phyloP scores from a whole-genome alignment of 2,888 invertebrate species.

The Caenorhabditis sp. region DNA sequence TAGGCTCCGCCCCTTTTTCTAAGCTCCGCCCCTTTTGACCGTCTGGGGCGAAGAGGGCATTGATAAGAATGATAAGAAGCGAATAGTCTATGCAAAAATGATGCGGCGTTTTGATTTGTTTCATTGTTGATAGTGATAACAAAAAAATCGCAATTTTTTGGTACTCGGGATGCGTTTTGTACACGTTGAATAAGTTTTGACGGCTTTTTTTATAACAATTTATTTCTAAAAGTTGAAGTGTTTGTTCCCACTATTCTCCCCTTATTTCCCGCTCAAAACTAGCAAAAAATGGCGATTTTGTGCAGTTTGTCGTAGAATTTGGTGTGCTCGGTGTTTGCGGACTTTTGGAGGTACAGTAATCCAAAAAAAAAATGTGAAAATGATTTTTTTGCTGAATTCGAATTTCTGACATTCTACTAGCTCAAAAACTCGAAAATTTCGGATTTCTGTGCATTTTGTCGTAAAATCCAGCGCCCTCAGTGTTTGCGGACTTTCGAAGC shows the following conservation, averaged over 20 bases:
- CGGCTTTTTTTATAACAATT: slow-evolving; percentile 8
- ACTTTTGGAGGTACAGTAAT: too few relatives aligned
- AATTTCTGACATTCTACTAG: neutral
- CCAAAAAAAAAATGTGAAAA: too few relatives aligned
- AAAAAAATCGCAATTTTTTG: too few relatives aligned
- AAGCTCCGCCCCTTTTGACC: slow-evolving; percentile 12
- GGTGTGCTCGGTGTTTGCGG: too few relatives aligned
- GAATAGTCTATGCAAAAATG: neutral
- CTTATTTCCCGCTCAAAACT: too few relatives aligned
- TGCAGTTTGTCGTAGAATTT: too few relatives aligned
- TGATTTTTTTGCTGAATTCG: neutral
- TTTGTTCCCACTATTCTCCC: too few relatives aligned
- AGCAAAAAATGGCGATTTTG: too few relatives aligned
- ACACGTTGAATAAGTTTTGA: neutral
- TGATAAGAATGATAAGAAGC: slow-evolving; percentile 11
- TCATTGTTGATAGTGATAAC: neutral
- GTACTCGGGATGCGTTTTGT: neutral
- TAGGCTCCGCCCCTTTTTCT: slow-evolving; percentile 23
- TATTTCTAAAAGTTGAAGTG: neutral
- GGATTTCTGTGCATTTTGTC: neutral
- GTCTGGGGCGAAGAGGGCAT: neutral
- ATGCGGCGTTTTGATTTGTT: too few relatives aligned
- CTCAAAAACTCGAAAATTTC: too few relatives aligned
- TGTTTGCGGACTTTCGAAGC: neutral
- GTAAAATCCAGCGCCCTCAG: too few relatives aligned